Base-by-base conservation (phyloP, 2,888 invertebrate species). In the Tuberolachnus salignus region DNA sequence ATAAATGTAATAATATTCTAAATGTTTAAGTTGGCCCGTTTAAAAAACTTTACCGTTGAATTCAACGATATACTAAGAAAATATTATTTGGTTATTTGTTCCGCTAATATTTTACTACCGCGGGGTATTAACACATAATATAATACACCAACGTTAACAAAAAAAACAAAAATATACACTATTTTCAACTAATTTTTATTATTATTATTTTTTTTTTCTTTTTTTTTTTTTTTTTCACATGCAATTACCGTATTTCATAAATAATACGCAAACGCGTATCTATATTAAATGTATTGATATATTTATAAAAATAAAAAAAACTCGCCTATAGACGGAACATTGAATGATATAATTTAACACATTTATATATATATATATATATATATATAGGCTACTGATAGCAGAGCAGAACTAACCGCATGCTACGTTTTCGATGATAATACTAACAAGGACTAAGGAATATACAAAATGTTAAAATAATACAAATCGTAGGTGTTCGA, bases 151-250 rank as follows among this genome's bases (percentile, higher is more conserved):
- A 34, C 34, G 34, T 34, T 34, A 34, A n/a, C 16, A 16, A 34
- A 34, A 59, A 59, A 14, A 26, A 26, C 26, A 53, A 4, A 34
- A 34, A 4, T n/a, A 53, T 53, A 53, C 53, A 19, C 26, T 71
- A 72, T 34, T 34, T 34, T 49, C 21, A 49, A 34, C 49, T 61
- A 61, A n/a, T n/a, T n/a, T n/a, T n/a, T n/a, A n/a, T n/a, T n/a
- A n/a, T n/a, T n/a, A n/a, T n/a, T n/a, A n/a, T n/a, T n/a, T n/a
- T n/a, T n/a, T n/a, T n/a, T n/a, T n/a, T n/a, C n/a, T n/a, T n/a
- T n/a, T n/a, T n/a, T n/a, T n/a, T 34, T 61, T 51, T 67, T 61
- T 57, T 67, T 72, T 72, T 61, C 16, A 72, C 72, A 72, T 72
- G 72, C 72, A 72, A 72, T 34, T 61, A 72, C 59, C 19, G 59